phyloP scores from a whole-genome alignment of 2,797 vertebrate species.

The Aplochiton taeniatus region DNA sequence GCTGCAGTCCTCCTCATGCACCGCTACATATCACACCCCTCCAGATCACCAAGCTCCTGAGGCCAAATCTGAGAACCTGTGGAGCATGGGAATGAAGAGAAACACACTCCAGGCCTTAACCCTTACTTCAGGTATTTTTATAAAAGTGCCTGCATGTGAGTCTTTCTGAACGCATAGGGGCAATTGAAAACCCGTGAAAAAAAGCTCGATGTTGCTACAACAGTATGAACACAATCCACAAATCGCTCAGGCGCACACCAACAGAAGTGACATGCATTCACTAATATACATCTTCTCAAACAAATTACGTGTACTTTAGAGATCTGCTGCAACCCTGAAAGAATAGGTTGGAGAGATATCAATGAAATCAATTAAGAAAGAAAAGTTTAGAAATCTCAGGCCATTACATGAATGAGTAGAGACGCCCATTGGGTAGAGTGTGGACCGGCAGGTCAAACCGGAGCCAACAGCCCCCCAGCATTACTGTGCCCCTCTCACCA shows the following conservation, averaged over 20 bases:
- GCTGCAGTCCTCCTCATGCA: slow-evolving; percentile 19
- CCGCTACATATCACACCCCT: slow-evolving; percentile 30
- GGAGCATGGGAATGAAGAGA: slow-evolving; percentile 43
- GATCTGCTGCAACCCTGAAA: too few relatives aligned
- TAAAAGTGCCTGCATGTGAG: not conserved
- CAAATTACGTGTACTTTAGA: not conserved
- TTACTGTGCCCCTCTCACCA: slow-evolving; percentile 11
- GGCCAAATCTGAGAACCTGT: slow-evolving; percentile 47
- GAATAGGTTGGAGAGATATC: too few relatives aligned
- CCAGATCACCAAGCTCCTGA: slow-evolving; percentile 52
- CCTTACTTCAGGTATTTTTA: slow-evolving; percentile 17
- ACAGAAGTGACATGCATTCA: not conserved
- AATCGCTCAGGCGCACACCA: too few relatives aligned
- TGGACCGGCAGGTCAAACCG: too few relatives aligned
- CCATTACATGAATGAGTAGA: too few relatives aligned
- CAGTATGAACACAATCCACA: not conserved
- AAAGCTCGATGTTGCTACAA: not conserved
- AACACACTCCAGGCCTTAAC: slow-evolving; percentile 26
- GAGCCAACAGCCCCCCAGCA: slow-evolving; percentile 20
- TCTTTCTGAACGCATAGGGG: not conserved
- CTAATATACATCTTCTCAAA: not conserved
- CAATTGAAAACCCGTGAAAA: not conserved
- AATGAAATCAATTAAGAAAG: too few relatives aligned
- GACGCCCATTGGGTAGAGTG: too few relatives aligned
- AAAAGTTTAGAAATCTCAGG: not conserved